Evolutionary conservation across 2,888 invertebrate genomes (phyloP), one percentile per base, ranked within the genome.

Genomic region (Antheraea assamensis): DNA sequence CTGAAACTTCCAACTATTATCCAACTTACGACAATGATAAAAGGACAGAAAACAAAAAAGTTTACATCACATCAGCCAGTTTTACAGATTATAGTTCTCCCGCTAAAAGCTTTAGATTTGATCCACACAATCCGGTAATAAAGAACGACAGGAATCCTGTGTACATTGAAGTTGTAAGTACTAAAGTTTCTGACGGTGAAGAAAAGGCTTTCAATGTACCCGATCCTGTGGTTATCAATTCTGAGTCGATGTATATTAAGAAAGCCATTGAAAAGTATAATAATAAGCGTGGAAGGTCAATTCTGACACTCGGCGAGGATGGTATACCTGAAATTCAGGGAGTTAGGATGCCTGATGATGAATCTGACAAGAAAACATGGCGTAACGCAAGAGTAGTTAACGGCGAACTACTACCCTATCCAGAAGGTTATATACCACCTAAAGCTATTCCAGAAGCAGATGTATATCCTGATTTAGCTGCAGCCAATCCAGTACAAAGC

Each of bases 341-440:
- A 0, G 96, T 97, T 0, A 95, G 98, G 75, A 96, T 98, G 64
- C 98, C 98, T 0, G 98, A 98, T 83, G 97, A 98, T 79, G 97
- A 97, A 74, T 96, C 96, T 71, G 97, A 98, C 83, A 96, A 96
- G 78, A 97, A 97, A 86, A 97, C 96, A 0, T 98, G 98, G 98
- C 95, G 98, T 73, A 98, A 98, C 88, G 98, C 98, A 0, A 95
- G 98, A 77, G 98, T 98, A 21, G 97, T 98, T 70, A 98, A 98
- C 83, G 97, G 97, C 73, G 96, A 97, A 87, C 90, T 98, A 72
- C 95, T 97, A 70, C 97, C 97, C 27, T 97, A 97, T 81, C 97
- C 97, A 71, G 95, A 96, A 82, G 96, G 96, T 10, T 96, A 96
- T 78, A 95, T 95, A 76, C 96, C 96, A 71, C 96, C 96, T 2